Evolutionary conservation across 1,140 invertebrate genomes (phyloP).

Genomic region (Trichoplusia ni): DNA sequence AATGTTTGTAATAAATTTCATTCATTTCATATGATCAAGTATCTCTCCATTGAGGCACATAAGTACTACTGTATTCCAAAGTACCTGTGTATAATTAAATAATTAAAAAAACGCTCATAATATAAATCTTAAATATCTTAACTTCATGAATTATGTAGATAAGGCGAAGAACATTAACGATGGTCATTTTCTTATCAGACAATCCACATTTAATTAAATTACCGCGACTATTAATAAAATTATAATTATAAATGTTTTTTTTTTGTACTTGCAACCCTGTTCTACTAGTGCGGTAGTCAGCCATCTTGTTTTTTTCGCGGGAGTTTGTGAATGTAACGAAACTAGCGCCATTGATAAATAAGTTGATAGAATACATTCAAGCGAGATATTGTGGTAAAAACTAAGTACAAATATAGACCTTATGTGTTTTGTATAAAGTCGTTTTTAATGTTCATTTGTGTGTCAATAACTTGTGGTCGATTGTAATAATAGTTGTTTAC

Average conservation of each 20-base stretch:
- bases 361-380: too few species aligned
- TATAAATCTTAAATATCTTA: conserved; percentile 16
- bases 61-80: too few species aligned
- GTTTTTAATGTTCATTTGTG: too few species aligned
- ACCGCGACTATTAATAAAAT: conserved; percentile 12
- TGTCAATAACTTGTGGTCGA: too few species aligned
- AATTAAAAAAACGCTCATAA: not conserved
- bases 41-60: too few species aligned
- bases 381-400: too few species aligned
- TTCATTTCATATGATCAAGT: too few species aligned
- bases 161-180: conserved; percentile 1
- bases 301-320: conserved; percentile 47
- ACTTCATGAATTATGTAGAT: conserved; percentile 10
- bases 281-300: conserved; percentile 17
- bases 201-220: conserved; percentile 17
- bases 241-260: conserved; percentile 13
- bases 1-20: too few species aligned
- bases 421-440: too few species aligned
- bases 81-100: not conserved
- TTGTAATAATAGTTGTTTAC: too few species aligned
- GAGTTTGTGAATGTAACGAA: conserved; percentile 48
- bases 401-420: too few species aligned
- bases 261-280: conserved; percentile 31
- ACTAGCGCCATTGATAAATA: conserved; percentile 55
- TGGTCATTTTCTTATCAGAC: conserved; percentile 12